phyloP scores from a whole-genome alignment of 2,888 invertebrate genomes.

The Hecatera dysodea region DNA sequence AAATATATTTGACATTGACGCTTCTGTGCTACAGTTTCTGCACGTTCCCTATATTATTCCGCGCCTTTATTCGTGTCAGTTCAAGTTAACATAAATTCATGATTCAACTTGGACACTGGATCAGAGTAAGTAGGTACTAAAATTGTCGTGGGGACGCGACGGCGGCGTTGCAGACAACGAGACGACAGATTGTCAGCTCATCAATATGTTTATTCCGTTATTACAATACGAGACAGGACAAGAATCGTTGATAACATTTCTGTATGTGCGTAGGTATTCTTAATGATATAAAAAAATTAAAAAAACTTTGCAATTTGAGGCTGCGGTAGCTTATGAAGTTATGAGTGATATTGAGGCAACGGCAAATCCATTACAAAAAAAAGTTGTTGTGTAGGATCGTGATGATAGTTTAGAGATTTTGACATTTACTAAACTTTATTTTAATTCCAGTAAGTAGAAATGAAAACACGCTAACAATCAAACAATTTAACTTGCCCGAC shows the following conservation, averaged over 20 bases:
- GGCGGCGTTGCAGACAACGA: conserved; percentile 45
- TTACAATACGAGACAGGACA: conserved; percentile 21
- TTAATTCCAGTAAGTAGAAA: no score
- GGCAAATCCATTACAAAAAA: no score
- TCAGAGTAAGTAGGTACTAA: conserved; percentile 18
- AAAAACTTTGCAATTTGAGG: conserved; percentile 1
- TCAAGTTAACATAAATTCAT: conserved; percentile 19
- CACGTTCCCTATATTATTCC: neutral
- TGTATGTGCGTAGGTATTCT: neutral
- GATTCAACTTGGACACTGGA: conserved; percentile 3
- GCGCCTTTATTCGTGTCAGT: neutral
- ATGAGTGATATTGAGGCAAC: neutral
- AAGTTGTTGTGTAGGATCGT: no score
- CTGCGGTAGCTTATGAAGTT: neutral
- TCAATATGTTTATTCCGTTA: conserved; percentile 38
- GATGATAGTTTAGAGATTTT: no score
- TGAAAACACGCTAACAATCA: no score
- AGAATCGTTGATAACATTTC: conserved; percentile 37
- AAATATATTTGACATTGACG: no score
- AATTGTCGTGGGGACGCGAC: conserved; percentile 32
- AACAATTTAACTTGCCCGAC: no score
- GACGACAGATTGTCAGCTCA: conserved; percentile 30
- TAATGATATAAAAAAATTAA: conserved; percentile 19
- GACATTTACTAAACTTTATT: no score
- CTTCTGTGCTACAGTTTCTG: no score